Conservation (phyloP, 92 coral and sea anemone species). For the Porites divaricata region DNA sequence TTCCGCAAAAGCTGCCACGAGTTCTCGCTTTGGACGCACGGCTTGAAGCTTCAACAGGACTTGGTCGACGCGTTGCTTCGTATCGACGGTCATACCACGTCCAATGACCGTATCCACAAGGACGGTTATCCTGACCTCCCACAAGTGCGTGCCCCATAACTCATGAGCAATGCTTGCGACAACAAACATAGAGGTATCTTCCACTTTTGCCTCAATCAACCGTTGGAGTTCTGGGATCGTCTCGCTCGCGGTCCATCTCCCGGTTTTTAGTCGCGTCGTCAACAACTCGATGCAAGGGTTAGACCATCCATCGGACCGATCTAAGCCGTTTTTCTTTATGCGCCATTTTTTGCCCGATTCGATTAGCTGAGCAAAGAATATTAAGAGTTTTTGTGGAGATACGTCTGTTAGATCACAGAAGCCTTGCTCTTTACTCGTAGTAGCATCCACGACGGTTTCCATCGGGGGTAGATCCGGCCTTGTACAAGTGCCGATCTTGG, state of each 20-base stretch:
- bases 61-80: too few species aligned
- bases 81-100: constrained; percentile 8
- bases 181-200: neutral
- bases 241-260: neutral
- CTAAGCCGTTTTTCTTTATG: neutral
- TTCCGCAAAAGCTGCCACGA: neutral
- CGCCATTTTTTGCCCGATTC: neutral
- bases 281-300: neutral
- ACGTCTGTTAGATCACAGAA: neutral
- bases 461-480: neutral
- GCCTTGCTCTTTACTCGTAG: neutral
- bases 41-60: too few species aligned
- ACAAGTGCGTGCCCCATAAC: too few species aligned
- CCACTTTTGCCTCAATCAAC: neutral
- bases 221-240: neutral
- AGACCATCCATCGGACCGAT: neutral
- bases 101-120: neutral
- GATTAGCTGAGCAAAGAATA: neutral
- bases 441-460: neutral
- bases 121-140: too few species aligned
- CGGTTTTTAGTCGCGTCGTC: neutral
- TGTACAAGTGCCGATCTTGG: neutral
- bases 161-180: constrained; percentile 15
- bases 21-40: too few species aligned
- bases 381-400: neutral